Evolutionary conservation across 2,113 vertebrate species (phyloP), one percentile per base, ranked within the genome.

Genomic region (Gymnocephalus cernua): DNA sequence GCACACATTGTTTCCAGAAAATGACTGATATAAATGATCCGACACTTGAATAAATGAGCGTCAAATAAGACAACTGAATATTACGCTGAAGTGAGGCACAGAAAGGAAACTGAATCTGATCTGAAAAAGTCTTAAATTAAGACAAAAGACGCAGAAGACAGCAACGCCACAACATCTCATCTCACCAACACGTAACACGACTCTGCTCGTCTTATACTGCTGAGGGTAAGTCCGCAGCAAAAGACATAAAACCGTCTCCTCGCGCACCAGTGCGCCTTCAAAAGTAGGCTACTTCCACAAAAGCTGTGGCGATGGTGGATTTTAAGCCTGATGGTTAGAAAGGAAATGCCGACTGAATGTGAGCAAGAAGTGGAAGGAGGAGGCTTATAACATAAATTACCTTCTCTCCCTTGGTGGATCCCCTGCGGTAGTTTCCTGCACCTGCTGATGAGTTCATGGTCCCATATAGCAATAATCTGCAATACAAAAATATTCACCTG

Each of bases 401-500:
- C 92, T 92, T 92, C 6, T 94, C 91, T 48, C 68, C 91, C 59
- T 87, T 93, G 45, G 57, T 41, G 57, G 94, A 91, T n/a, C 92
- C 90, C 56, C 86, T 87, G 38, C 92, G 90, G 89, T 95, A 95
- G 90, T 93, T 94, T 38, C 94, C 91, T 21, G 74, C 93, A 67
- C 95, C 94, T 70, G 95, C 94, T 51, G 94, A 94, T 35, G 95
- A 92, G 93, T 95, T 95, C 95, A 96, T 96, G 90, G 83, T 88
- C 76, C 72, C 80, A 38, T 44, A 25, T 21, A 69, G 45, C 41
- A 65, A 61, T 14, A 35, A 58, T 82, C 87, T 83, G 75, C 59
- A 84, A 83, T 10, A 50, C 27, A 66, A 84, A 61, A 66, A 80
- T 15, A 84, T 73, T 74, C 82, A 88, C 63, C 82, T 87, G 64